Base-by-base conservation (phyloP, 2,797 vertebrate species). In the Bradypodion ventrale region DNA sequence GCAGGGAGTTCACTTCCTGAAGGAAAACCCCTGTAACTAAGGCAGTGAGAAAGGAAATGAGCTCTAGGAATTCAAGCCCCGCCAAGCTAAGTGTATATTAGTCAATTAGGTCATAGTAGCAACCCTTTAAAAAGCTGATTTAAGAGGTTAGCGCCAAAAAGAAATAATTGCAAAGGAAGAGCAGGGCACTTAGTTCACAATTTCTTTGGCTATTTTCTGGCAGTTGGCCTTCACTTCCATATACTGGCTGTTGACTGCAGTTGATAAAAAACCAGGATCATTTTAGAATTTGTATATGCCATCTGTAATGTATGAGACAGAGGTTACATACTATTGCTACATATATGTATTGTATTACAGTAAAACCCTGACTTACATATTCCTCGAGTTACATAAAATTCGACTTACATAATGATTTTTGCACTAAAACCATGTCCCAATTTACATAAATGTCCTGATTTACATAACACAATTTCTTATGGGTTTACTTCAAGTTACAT, bases 41-140 rank as follows among this genome's bases (percentile, higher is more conserved):
- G 87, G 90, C 72, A 9, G 49, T 90, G 92, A 88, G 94, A 94
- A 95, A 96, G 94, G 95, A 96, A 97, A 92, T 76, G 0, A 1
- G 60, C 81, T 89, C 88, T 59, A 70, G 12, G 46, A 76, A 86
- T 89, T 90, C 90, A 72, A 78, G 81, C 92, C 80, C 90, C 83
- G 23, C 91, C 92, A 87, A 91, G 89, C 89, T 89, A 37, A 68
- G 0, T 83, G 88, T 77, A 84, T 85, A 89, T 87, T 49, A 10
- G 42, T 21, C 7, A 74, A 62, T 82, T 87, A 86, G 66, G 86
- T 80, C 89, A 82, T 76, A 29, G 32, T 27, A 40, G 60, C 21
- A 62, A 82, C 16, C 23, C n/a, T 69, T 79, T 23, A 35, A 60
- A 56, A 80, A 59, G 49, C 10, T 59, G 46, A 44, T 75, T 44